These are phyloP conservation scores for Mesembrinibis cayennensis DNA, from an alignment of 2,113 vertebrate species.

Conservation along the genomic window DNA sequence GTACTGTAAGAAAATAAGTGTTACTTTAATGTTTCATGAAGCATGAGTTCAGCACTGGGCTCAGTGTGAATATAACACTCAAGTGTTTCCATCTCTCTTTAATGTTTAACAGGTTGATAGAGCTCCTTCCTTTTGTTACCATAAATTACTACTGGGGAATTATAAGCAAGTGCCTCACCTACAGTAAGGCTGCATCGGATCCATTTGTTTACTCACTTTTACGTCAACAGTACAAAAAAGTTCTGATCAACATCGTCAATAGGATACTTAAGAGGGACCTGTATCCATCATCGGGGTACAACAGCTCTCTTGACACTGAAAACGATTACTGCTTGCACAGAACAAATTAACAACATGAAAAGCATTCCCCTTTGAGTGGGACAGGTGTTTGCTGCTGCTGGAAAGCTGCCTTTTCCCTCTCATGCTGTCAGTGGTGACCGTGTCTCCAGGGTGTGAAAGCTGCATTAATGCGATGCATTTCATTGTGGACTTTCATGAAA, in stretches of 20 bases:
- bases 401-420: neutral
- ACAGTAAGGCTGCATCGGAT: slow-evolving; percentile 79
- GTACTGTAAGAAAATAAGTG: neutral
- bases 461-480: neutral
- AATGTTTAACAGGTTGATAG: slow-evolving; percentile 78
- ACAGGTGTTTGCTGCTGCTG: neutral
- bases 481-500: neutral
- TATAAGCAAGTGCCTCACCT: slow-evolving; percentile 79
- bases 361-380: neutral
- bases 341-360: slow-evolving; percentile 55
- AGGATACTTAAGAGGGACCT: slow-evolving; percentile 72
- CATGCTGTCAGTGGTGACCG: neutral
- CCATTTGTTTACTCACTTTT: slow-evolving; percentile 81
- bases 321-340: slow-evolving; percentile 73
- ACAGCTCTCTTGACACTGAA: slow-evolving; percentile 77
- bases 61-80: neutral
- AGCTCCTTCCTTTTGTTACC: slow-evolving; percentile 75
- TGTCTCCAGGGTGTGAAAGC: neutral
- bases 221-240: slow-evolving; percentile 79
- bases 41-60: neutral
- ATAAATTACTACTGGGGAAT: slow-evolving; percentile 79
- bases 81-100: slow-evolving; percentile 33
- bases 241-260: slow-evolving; percentile 72
- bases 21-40: slow-evolving; percentile 40
- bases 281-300: slow-evolving; percentile 71